A percentile compares a stretch with the other conserved stretches of the same genome.
Evolutionary conservation across 1,140 invertebrate genomes (phyloP).

Genomic region (Drosophila mauritiana): DNA sequence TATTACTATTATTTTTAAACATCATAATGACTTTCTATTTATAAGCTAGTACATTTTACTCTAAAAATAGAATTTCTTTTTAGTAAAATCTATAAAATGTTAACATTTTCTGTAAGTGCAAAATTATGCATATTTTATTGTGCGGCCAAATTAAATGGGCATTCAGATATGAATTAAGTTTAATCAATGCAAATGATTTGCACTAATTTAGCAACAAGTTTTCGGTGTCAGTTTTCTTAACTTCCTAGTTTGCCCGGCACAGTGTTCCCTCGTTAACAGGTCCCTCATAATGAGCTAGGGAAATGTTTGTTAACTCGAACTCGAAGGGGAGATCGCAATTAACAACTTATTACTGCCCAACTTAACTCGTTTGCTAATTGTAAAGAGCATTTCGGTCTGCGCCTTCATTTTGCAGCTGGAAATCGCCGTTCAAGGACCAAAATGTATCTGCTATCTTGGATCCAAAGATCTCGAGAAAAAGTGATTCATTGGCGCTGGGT

Average conservation of each 20-base stretch:
- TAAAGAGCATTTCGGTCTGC: constrained; percentile 40
- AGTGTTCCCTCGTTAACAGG: constrained; percentile 54
- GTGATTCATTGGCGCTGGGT: constrained; percentile 19
- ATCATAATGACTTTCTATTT: too few species aligned
- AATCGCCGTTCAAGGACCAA: neutral
- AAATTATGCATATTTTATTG: constrained; percentile 7
- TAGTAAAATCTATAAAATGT: too few species aligned
- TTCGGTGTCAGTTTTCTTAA: constrained; percentile 36
- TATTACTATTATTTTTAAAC: too few species aligned
- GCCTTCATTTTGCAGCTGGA: neutral
- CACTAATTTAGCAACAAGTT: constrained; percentile 75
- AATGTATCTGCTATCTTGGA: constrained; percentile 1
- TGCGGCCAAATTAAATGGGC: constrained; percentile 64
- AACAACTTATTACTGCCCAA: constrained; percentile 58
- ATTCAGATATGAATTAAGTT: constrained; percentile 68
- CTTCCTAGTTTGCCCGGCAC: constrained; percentile 32
- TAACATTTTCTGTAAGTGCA: too few species aligned
- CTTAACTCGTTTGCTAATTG: constrained; percentile 60
- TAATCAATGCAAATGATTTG: constrained; percentile 77
- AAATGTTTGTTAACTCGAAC: constrained; percentile 57
- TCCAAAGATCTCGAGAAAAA: constrained; percentile 1
- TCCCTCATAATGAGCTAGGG: constrained; percentile 52
- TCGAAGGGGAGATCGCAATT: constrained; percentile 47
- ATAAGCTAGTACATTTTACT: too few species aligned
- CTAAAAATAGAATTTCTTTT: too few species aligned